Conservation (phyloP, 2,888 invertebrate genomes). For the Dryococelus australis region DNA sequence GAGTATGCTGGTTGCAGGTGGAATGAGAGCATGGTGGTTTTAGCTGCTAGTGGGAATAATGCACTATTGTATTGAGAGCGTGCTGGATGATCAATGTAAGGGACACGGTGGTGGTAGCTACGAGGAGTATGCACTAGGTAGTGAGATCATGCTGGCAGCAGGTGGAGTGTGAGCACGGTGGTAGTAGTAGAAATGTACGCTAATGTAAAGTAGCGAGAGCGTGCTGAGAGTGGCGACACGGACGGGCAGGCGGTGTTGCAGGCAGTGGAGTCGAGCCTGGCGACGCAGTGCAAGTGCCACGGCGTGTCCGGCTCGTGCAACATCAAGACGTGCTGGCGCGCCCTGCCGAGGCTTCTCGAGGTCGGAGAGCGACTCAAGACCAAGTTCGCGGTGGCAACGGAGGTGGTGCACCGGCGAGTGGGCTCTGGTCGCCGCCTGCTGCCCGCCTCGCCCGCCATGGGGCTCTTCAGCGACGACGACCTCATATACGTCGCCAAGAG, state of each 20-base stretch:
- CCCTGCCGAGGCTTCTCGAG: conserved; percentile 66
- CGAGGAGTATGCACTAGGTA: too few species aligned
- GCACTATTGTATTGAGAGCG: too few species aligned
- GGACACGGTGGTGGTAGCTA: too few species aligned
- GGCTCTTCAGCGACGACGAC: conserved; percentile 63
- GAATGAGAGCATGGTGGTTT: too few species aligned
- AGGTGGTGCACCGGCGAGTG: conserved; percentile 57
- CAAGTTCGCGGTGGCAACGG: conserved; percentile 66
- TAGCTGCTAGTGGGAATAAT: too few species aligned
- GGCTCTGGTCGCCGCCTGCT: conserved; percentile 57
- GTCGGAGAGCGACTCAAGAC: conserved; percentile 66
- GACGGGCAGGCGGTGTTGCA: conserved; percentile 52
- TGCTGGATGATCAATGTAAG: too few species aligned
- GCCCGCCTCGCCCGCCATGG: conserved; percentile 55
- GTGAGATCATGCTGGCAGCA: too few species aligned
- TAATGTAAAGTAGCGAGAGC: too few species aligned
- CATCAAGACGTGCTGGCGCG: conserved; percentile 82
- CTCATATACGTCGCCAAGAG: conserved; percentile 80
- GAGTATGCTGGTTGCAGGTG: too few species aligned
- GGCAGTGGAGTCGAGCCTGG: conserved; percentile 69
- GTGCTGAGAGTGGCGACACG: neutral
- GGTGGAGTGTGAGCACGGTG: too few species aligned
- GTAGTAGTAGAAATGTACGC: too few species aligned
- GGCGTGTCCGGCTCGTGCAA: conserved; percentile 86
- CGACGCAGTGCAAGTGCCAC: conserved; percentile 80